Base-by-base conservation (phyloP, 53 echinoderm and acorn worm genomes). In the Actinopyga echinites region DNA sequence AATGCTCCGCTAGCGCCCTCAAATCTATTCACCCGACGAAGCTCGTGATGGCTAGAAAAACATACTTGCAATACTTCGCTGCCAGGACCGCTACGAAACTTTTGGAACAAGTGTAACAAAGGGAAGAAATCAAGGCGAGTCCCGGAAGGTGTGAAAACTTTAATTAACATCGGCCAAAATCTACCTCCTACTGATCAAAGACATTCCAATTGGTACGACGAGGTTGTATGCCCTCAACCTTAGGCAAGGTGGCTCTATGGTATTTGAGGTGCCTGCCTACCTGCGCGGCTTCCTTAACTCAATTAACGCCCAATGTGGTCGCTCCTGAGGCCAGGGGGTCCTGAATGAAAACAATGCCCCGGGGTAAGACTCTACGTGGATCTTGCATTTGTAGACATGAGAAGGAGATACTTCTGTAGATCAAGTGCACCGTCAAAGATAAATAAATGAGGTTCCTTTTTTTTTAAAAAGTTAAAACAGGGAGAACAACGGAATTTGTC, bases 231-330 rank as follows among this genome's bases (percentile, higher is more conserved):
- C 49, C 49, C 49, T 49, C 52, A 28, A 43, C 75, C 75, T 75
- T 26, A 43, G 75, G 75, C 75, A 49, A 75, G 75, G 75, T 75
- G 75, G 75, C 75, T 45, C 53, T 29, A 49, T 75, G 75, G 75
- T 75, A 75, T 75, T 49, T 75, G 15, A 42, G 44, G 29, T 49
- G 28, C 54, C 75, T 52, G 28, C 28, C 75, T 42, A 43, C 62
- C 28, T 30, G 28, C 26, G 28, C 28, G 54, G 38, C 57, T 79
- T 56, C 34, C 19, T 80, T 61, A 45, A n/a, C 81, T 80, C 81
- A 80, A 80, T 80, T 80, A 80, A 80, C 63, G 60, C 81, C 81
- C 81, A 80, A 80, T 62, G 63, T 62, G 62, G 60, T 59, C 60
- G 49, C 32, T 30, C 78, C 78, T 52, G 78, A 43, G 57, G 57